Evolutionary conservation across 2,797 vertebrate genomes (phyloP).

Genomic region (Siniperca undulata): DNA sequence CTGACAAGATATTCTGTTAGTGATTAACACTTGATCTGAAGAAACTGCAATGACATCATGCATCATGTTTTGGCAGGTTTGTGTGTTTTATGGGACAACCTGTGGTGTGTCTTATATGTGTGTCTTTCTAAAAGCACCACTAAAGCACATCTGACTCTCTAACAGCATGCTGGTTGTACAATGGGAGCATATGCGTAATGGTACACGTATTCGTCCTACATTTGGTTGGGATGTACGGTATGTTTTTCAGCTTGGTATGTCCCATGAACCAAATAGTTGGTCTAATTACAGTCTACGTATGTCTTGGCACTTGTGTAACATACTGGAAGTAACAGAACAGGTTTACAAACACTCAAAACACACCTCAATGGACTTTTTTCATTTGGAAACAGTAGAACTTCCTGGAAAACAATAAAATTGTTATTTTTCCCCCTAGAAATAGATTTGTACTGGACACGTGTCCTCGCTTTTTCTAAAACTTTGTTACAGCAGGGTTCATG

Average conservation of each 20-base stretch:
- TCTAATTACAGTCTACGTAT: not conserved
- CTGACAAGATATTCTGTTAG: conserved; percentile 7
- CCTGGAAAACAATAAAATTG: too few species aligned
- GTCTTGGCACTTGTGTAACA: not conserved
- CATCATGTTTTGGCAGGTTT: conserved; percentile 9
- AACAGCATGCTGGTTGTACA: not conserved
- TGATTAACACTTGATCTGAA: conserved; percentile 6
- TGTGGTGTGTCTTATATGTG: not conserved
- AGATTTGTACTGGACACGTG: too few species aligned
- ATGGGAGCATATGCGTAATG: not conserved
- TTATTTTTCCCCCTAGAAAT: too few species aligned
- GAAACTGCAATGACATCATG: not conserved
- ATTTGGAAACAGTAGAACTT: too few species aligned
- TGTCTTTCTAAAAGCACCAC: not conserved
- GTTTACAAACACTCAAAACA: not conserved
- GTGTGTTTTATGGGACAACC: conserved; percentile 1
- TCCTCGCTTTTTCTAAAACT: too few species aligned
- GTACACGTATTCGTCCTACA: not conserved
- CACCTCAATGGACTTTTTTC: not conserved
- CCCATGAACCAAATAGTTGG: not conserved
- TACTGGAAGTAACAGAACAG: not conserved
- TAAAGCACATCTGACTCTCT: not conserved
- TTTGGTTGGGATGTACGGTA: not conserved
- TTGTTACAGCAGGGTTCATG: too few species aligned
- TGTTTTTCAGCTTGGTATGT: not conserved